Conservation (phyloP, 2,113 vertebrate genomes). For the Origma solitaria region DNA sequence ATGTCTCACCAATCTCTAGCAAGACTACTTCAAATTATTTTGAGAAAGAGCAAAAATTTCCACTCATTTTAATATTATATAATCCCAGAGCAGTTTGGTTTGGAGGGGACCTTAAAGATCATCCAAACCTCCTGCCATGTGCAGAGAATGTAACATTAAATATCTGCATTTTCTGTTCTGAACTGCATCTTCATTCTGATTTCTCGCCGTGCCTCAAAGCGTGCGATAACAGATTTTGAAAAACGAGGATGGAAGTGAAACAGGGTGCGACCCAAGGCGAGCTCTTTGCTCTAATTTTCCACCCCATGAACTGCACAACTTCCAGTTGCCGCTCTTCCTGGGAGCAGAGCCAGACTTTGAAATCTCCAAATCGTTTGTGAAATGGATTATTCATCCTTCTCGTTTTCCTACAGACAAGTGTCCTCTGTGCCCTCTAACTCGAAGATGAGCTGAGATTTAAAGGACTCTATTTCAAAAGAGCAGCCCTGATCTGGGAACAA, state of each 20-base stretch:
- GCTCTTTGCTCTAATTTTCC: constrained; percentile 54
- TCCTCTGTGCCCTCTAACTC: constrained; percentile 36
- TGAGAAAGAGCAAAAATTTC: background rate
- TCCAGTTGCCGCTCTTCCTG: constrained; percentile 7
- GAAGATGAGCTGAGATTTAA: background rate
- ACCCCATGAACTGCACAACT: constrained; percentile 2
- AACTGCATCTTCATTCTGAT: background rate
- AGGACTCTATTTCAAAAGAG: background rate
- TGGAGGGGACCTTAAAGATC: background rate
- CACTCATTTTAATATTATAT: background rate
- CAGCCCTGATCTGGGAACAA: background rate
- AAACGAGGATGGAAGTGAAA: background rate
- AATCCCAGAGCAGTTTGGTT: background rate
- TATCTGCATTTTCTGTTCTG: background rate
- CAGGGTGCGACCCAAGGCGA: background rate
- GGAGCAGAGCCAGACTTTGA: constrained; percentile 50
- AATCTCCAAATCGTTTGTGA: constrained; percentile 51
- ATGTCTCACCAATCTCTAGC: background rate
- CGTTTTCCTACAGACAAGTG: background rate
- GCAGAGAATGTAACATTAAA: background rate
- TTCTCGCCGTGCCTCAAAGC: background rate
- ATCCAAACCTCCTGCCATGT: background rate
- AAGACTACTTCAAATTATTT: background rate
- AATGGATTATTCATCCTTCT: constrained; percentile 54
- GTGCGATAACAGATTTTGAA: background rate